Percentiles rank a stretch among this genome's conserved stretches.
Conservation (phyloP, 2,113 vertebrate genomes). For the Orthonyx spaldingii region DNA sequence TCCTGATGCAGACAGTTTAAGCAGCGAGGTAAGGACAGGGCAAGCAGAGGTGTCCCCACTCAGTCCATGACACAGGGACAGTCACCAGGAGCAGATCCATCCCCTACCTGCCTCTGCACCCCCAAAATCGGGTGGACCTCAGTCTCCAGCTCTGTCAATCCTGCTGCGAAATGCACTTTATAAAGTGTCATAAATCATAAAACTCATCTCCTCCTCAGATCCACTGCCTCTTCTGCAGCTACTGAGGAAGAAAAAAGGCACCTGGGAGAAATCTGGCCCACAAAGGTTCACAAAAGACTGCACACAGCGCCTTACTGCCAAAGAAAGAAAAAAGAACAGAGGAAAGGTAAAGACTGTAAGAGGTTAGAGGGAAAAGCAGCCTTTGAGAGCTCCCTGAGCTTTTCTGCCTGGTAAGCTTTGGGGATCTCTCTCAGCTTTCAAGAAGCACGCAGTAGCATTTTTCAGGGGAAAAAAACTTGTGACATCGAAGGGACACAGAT, state of each 20-base stretch:
- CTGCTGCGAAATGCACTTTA: slow-evolving; percentile 21
- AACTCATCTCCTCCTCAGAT: slow-evolving; percentile 20
- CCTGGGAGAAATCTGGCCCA: slow-evolving; percentile 51
- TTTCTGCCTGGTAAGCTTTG: slow-evolving; percentile 14
- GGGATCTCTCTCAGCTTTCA: slow-evolving; percentile 24
- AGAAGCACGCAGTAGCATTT: not conserved
- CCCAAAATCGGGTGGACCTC: not conserved
- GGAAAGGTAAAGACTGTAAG: slow-evolving; percentile 11
- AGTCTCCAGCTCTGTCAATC: slow-evolving; percentile 10
- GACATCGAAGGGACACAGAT: not conserved
- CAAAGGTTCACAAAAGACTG: slow-evolving; percentile 64
- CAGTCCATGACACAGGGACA: not conserved
- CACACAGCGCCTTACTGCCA: slow-evolving; percentile 32
- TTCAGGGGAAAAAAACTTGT: accelerated
- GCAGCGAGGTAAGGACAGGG: not conserved
- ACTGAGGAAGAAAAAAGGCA: slow-evolving; percentile 57
- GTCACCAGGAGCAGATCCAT: not conserved
- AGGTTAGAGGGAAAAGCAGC: slow-evolving; percentile 44
- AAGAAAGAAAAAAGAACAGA: slow-evolving; percentile 51
- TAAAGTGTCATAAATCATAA: slow-evolving; percentile 42
- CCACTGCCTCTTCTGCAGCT: slow-evolving; percentile 30
- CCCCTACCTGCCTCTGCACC: not conserved
- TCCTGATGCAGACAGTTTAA: not conserved
- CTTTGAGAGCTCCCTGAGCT: slow-evolving; percentile 41
- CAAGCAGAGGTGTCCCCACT: not conserved